Conservation (phyloP, 1,140 invertebrate species). For the Drosophila miranda region DNA sequence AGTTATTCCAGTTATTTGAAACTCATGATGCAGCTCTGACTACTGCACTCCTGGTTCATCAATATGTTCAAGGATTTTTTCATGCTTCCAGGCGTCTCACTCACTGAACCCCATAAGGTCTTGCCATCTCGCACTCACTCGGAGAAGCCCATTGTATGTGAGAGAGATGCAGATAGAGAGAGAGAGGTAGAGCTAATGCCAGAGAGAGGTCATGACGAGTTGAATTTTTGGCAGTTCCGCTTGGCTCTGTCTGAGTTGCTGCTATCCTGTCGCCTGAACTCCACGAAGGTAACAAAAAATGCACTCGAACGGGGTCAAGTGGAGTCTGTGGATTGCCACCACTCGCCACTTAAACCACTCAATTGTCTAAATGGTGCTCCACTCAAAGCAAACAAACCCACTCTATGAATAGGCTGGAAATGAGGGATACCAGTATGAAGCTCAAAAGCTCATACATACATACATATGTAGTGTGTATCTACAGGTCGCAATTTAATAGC, state of each 20-base stretch:
- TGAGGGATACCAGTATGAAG: too few relatives aligned
- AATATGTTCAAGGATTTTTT: constrained; percentile 79
- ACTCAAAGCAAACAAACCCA: constrained; percentile 5
- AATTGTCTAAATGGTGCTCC: background rate
- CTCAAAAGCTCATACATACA: too few relatives aligned
- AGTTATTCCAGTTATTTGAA: too few relatives aligned
- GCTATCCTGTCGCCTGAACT: constrained; percentile 55
- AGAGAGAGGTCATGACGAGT: background rate
- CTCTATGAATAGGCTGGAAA: background rate
- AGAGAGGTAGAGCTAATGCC: background rate
- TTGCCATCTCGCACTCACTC: background rate
- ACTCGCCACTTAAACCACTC: too few relatives aligned
- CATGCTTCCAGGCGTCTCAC: constrained; percentile 54
- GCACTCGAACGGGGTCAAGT: constrained; percentile 26
- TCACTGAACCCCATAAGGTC: background rate
- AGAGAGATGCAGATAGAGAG: too few relatives aligned
- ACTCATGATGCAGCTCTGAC: constrained; percentile 47
- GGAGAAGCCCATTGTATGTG: background rate
- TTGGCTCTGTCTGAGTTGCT: constrained; percentile 33
- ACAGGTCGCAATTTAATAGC: too few relatives aligned
- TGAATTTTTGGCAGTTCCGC: constrained; percentile 31
- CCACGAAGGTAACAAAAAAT: constrained; percentile 59
- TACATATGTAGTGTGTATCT: too few relatives aligned
- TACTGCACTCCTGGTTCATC: constrained; percentile 74
- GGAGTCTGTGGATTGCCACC: constrained; percentile 6